Base-by-base conservation (phyloP, 1,140 invertebrate species). In the Cecropterus lyciades region DNA sequence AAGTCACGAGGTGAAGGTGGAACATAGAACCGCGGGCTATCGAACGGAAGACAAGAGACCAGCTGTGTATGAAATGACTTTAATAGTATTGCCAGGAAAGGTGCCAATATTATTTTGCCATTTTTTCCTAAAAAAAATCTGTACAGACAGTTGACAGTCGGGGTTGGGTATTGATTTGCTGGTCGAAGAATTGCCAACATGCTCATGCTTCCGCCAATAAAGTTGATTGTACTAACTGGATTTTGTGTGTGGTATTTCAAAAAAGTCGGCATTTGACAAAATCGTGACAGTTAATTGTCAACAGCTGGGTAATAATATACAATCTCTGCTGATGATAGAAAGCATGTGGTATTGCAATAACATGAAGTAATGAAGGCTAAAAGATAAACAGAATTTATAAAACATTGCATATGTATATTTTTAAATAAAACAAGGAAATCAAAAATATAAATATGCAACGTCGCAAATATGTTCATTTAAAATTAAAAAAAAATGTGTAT, bases 1-100 rank as follows among this genome's bases (percentile, higher is more conserved):
- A 77, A 57, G 67, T 71, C 73, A 67, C 65, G 74, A 77, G 82
- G 81, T 88, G 80, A 82, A 79, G 73, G 77, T 81, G 79, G 77
- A 80, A 80, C 37, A 24, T 52, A 43, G 66, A 56, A 64, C 53
- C 65, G 45, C 70, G 68, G 55, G 71, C 65, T 76, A 81, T 80
- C 70, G 77, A 79, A 75, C 77, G 74, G 17, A 45, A 76, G 72
- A 57, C 57, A 64, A 68, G 66, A 67, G 65, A 66, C 49, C 51
- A 53, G 51, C 49, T 52, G 27, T 6, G 46, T 13, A 43, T 7
- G 3, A 30, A 30, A 13, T 40, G 37, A 48, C 17, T 27, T n/a
- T 1, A 15, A n/a, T 27, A 24, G 15, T 24, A 13, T 24, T 8
- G n/a, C 5, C 14, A n/a, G 10, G 4, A 37, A 37, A 37, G 10